A percentile compares a stretch with the other conserved stretches of the same genome.
phyloP scores from a whole-genome alignment of 2,113 vertebrate species.

The Scytalopus superciliaris region DNA sequence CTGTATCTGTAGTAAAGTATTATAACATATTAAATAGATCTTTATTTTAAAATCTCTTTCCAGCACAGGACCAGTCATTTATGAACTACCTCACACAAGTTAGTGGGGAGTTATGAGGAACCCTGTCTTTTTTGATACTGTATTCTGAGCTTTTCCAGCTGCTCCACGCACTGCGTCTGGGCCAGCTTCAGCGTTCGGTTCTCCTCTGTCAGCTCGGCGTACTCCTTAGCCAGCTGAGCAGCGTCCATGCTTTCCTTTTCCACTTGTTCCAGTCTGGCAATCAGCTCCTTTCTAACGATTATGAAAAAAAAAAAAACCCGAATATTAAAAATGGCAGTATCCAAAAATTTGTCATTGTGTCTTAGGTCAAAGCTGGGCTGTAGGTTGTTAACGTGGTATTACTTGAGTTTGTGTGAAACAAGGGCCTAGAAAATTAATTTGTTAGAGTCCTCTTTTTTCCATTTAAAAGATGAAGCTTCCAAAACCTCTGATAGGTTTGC shows the following conservation, averaged over 20 bases:
- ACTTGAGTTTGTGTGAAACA: background rate
- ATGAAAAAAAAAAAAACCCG: background rate
- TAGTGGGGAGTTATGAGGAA: slow-evolving; percentile 82
- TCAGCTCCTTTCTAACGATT: slow-evolving; percentile 83
- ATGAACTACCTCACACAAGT: background rate
- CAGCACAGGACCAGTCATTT: slow-evolving; percentile 1
- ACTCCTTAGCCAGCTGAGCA: slow-evolving; percentile 88
- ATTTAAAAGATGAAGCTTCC: background rate
- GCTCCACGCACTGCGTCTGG: slow-evolving; percentile 87
- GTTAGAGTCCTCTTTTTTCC: background rate
- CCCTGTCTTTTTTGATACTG: slow-evolving; percentile 85
- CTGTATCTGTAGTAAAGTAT: slow-evolving; percentile 54
- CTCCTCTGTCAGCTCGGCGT: slow-evolving; percentile 88
- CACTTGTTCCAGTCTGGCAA: slow-evolving; percentile 90
- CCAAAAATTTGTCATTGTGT: background rate
- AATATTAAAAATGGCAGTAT: background rate
- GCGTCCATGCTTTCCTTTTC: slow-evolving; percentile 87
- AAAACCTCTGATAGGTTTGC: background rate
- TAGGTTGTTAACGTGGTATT: background rate
- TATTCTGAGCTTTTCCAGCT: slow-evolving; percentile 89
- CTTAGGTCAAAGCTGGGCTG: background rate
- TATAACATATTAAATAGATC: slow-evolving; percentile 41
- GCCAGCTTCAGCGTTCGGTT: slow-evolving; percentile 87
- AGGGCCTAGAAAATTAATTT: background rate
- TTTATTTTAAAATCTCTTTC: slow-evolving; percentile 56